phyloP scores from a whole-genome alignment of 2,113 vertebrate genomes.

The Sorex araneus region DNA sequence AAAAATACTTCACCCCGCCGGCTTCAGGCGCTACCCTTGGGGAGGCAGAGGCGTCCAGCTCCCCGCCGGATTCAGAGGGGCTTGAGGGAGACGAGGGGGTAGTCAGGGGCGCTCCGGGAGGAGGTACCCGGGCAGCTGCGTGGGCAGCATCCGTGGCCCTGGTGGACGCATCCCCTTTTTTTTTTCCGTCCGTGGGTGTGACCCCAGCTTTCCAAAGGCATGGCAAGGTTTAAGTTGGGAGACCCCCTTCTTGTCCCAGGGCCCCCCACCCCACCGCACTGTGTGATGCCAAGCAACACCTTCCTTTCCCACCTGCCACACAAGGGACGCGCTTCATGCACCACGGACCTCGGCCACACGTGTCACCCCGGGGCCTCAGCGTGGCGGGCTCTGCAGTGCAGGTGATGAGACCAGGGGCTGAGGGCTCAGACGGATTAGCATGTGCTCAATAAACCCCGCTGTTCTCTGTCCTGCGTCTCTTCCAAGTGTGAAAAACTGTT shows the following conservation, averaged over 20 bases:
- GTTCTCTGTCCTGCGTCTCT: constrained; percentile 24
- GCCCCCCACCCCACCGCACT: background rate
- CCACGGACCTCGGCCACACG: background rate
- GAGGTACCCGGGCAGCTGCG: background rate
- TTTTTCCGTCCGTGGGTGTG: background rate
- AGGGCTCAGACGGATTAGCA: background rate
- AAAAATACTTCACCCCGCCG: constrained; percentile 71
- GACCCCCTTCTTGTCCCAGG: background rate
- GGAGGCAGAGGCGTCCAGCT: background rate
- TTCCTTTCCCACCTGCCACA: background rate
- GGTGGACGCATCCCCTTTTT: background rate
- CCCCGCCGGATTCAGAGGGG: background rate
- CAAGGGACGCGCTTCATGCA: constrained; percentile 2
- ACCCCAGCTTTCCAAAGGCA: background rate
- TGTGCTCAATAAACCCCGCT: constrained; percentile 2
- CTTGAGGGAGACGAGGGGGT: background rate
- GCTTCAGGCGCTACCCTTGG: constrained; percentile 59
- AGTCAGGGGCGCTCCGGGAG: background rate
- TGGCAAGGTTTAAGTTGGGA: background rate
- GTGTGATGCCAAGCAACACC: no score
- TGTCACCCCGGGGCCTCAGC: background rate
- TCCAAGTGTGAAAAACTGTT: constrained; percentile 38
- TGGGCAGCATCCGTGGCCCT: background rate
- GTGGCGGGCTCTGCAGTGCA: background rate
- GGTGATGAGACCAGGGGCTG: constrained; percentile 2